Evolutionary conservation across 1,140 invertebrate genomes (phyloP).

Genomic region (Sminthurides bifidus): DNA sequence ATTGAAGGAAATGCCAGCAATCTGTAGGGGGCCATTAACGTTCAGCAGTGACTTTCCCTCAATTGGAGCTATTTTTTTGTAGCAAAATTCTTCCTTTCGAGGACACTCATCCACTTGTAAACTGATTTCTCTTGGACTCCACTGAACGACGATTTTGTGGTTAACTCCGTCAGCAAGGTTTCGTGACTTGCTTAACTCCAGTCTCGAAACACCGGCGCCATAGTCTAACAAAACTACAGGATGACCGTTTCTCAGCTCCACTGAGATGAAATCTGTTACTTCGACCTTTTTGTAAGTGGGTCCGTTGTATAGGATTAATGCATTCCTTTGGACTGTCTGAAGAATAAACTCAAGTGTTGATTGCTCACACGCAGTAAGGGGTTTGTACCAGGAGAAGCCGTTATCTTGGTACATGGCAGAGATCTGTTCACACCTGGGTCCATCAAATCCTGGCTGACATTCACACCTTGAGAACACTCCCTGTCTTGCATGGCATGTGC

Average conservation of each 20-base stretch:
- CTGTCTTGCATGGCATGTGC: constrained; percentile 35
- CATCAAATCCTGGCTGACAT: constrained; percentile 57
- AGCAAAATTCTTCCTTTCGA: constrained; percentile 16
- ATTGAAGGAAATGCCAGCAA: constrained; percentile 64
- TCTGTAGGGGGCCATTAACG: constrained; percentile 73
- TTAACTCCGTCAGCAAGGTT: constrained; percentile 61
- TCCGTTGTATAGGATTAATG: constrained; percentile 83
- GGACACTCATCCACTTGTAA: constrained; percentile 30
- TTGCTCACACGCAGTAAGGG: constrained; percentile 62
- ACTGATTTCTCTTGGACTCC: constrained; percentile 47
- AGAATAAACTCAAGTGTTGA: constrained; percentile 66
- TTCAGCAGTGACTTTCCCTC: constrained; percentile 62
- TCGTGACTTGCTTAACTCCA: constrained; percentile 58
- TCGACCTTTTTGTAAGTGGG: constrained; percentile 49
- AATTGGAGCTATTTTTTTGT: constrained; percentile 44
- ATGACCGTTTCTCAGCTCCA: constrained; percentile 74
- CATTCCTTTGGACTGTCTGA: constrained; percentile 55
- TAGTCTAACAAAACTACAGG: constrained; percentile 78
- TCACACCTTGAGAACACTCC: constrained; percentile 41
- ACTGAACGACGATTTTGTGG: constrained; percentile 69
- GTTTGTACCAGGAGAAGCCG: constrained; percentile 77
- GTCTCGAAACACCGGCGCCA: constrained; percentile 62
- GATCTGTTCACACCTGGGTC: constrained; percentile 78
- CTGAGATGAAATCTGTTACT: constrained; percentile 75
- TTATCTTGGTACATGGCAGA: constrained; percentile 73